A percentile compares a stretch with the other conserved stretches of the same genome.
phyloP scores from a whole-genome alignment of 2,888 invertebrate genomes.

The Napeogenes sylphis region DNA sequence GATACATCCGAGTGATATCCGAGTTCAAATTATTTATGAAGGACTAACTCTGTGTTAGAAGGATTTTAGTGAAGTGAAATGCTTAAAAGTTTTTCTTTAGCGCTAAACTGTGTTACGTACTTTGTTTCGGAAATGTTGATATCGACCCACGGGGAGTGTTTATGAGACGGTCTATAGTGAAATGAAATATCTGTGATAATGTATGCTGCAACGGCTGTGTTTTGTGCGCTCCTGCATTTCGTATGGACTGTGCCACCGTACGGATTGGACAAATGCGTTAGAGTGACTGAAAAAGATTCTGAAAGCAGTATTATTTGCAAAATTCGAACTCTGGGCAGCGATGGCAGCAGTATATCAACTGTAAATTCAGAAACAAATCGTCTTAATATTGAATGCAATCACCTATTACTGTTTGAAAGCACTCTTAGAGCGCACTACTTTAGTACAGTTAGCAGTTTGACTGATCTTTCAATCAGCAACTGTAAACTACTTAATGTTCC shows the following conservation, averaged over 20 bases:
- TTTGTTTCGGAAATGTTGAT: slow-evolving; percentile 78
- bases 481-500: slow-evolving; percentile 89
- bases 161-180: slow-evolving; percentile 74
- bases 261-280: slow-evolving; percentile 72
- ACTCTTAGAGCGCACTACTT: slow-evolving; percentile 84
- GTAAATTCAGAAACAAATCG: slow-evolving; percentile 82
- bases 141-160: slow-evolving; percentile 77
- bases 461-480: slow-evolving; percentile 84
- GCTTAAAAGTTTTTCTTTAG: slow-evolving; percentile 69
- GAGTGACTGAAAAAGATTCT: slow-evolving; percentile 61
- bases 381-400: slow-evolving; percentile 86
- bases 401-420: slow-evolving; percentile 87
- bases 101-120: slow-evolving; percentile 66
- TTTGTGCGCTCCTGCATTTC: slow-evolving; percentile 75
- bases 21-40: slow-evolving; percentile 36
- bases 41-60: slow-evolving; percentile 42
- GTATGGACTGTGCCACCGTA: slow-evolving; percentile 76
- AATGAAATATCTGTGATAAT: slow-evolving; percentile 77
- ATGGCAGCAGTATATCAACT: slow-evolving; percentile 80
- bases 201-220: slow-evolving; percentile 63
- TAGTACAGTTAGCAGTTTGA: slow-evolving; percentile 83
- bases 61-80: slow-evolving; percentile 73
- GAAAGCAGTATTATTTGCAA: slow-evolving; percentile 81
- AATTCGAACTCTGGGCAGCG: slow-evolving; percentile 83
- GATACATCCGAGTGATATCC: slow-evolving; percentile 49